Percentiles rank a stretch among this genome's conserved stretches.
Conservation (phyloP, 2,113 vertebrate genomes). For the Mystacornis crossleyi region DNA sequence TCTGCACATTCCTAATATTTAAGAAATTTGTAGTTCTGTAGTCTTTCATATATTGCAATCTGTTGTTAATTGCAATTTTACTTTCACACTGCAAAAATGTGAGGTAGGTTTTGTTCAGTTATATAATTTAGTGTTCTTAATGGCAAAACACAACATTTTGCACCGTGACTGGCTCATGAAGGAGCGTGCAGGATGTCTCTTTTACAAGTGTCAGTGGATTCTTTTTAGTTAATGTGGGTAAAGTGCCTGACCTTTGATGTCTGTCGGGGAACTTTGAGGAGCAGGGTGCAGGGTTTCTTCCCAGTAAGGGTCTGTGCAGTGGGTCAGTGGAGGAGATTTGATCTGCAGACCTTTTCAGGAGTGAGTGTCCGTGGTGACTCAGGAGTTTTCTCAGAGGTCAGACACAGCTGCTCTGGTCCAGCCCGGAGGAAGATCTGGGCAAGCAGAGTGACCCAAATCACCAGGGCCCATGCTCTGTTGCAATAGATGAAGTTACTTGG, state of each 20-base stretch:
- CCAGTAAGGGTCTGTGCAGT: not conserved
- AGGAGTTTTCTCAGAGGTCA: not conserved
- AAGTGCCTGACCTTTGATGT: not conserved
- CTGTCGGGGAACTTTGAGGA: not conserved
- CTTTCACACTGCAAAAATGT: not conserved
- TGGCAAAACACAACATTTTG: not conserved
- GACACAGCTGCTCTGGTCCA: not conserved
- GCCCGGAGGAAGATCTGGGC: not conserved
- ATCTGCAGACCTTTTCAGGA: not conserved
- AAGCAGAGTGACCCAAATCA: not conserved
- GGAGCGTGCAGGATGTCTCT: not conserved
- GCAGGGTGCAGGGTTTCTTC: not conserved
- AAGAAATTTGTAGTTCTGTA: not conserved
- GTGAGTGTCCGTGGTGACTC: fast-evolving
- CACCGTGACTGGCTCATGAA: not conserved
- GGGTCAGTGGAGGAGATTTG: not conserved
- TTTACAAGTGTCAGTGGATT: not conserved
- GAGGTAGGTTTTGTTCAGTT: not conserved
- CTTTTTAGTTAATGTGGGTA: not conserved
- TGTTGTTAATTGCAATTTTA: not conserved
- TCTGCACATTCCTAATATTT: not conserved
- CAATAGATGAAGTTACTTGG: not conserved
- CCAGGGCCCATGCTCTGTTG: not conserved
- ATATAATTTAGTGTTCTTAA: not conserved
- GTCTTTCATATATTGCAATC: not conserved